phyloP scores from a whole-genome alignment of 2,797 vertebrate species.

The Chaetophractus vellerosus region DNA sequence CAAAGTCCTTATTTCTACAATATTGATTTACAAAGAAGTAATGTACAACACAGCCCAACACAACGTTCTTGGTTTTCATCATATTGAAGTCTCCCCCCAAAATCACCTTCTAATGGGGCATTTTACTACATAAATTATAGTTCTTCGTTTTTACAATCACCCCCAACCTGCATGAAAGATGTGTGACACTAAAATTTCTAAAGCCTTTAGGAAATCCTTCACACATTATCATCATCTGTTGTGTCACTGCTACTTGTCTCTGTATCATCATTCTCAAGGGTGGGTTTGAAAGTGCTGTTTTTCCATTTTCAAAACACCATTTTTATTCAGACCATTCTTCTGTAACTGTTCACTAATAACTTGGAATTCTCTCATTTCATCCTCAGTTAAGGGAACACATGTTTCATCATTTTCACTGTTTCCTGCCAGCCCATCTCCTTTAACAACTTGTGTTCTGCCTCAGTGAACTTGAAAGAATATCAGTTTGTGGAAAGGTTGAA shows the following conservation, averaged over 20 bases:
- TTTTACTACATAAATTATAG: slow-evolving; percentile 76
- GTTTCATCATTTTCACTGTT: slow-evolving; percentile 92
- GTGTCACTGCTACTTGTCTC: slow-evolving; percentile 91
- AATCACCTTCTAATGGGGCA: slow-evolving; percentile 66
- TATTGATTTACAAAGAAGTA: too few relatives aligned
- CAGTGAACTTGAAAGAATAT: slow-evolving; percentile 59
- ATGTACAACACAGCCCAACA: too few relatives aligned
- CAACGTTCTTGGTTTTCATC: too few relatives aligned
- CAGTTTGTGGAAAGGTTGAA: slow-evolving; percentile 87
- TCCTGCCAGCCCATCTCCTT: slow-evolving; percentile 94
- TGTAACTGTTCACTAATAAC: slow-evolving; percentile 91
- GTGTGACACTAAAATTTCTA: slow-evolving; percentile 46
- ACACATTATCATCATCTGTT: slow-evolving; percentile 89
- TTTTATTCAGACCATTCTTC: slow-evolving; percentile 89
- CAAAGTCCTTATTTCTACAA: too few relatives aligned
- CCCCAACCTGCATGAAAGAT: slow-evolving; percentile 55
- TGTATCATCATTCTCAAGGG: slow-evolving; percentile 87
- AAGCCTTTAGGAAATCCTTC: slow-evolving; percentile 71
- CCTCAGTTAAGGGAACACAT: slow-evolving; percentile 92
- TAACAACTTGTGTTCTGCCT: slow-evolving; percentile 84
- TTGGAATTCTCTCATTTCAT: slow-evolving; percentile 92
- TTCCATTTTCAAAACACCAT: slow-evolving; percentile 87
- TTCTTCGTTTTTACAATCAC: slow-evolving; percentile 67
- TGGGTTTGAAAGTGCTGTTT: slow-evolving; percentile 69
- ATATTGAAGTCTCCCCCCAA: too few relatives aligned